A percentile compares a stretch with the other conserved stretches of the same genome.
These are phyloP conservation scores for Rattus rattus DNA, from an alignment of 2,113 vertebrate genomes.

Conservation along the genomic window DNA sequence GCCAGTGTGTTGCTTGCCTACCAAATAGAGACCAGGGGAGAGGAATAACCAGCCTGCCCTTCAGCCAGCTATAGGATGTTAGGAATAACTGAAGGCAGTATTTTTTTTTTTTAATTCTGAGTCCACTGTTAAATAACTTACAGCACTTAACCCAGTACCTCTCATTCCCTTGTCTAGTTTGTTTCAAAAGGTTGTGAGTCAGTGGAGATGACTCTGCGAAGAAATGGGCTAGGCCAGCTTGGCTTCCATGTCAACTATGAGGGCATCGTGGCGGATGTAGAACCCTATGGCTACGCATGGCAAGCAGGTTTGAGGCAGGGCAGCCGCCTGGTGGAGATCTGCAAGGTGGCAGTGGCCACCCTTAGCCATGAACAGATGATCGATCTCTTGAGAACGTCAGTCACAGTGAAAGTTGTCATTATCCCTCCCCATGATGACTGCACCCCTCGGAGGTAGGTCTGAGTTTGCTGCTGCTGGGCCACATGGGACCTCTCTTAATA, in stretches of 20 bases:
- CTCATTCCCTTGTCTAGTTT: conserved; percentile 86
- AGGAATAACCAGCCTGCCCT: neutral
- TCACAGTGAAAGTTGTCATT: conserved; percentile 97
- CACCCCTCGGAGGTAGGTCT: conserved; percentile 93
- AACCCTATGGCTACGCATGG: conserved; percentile 97
- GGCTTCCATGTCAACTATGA: conserved; percentile 99
- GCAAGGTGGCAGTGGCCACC: conserved; percentile 96
- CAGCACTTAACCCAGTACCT: neutral
- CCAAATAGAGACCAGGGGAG: neutral
- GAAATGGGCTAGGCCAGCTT: conserved; percentile 96
- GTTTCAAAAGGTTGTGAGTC: conserved; percentile 96
- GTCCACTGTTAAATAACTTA: neutral
- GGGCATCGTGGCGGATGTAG: conserved; percentile 97
- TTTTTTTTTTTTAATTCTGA: neutral
- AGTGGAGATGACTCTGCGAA: conserved; percentile 95
- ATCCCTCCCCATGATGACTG: conserved; percentile 97
- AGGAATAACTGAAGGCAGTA: neutral
- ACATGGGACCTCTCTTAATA: fast-evolving
- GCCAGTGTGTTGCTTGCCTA: neutral
- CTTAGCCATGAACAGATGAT: conserved; percentile 98
- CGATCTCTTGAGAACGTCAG: conserved; percentile 95
- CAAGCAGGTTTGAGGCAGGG: conserved; percentile 96
- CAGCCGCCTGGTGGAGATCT: conserved; percentile 97
- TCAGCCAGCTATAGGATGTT: neutral
- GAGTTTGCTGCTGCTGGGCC: too few species aligned